A percentile compares a stretch with the other conserved stretches of the same genome.
Evolutionary conservation across 1,140 invertebrate species (phyloP).

Genomic region (Akabosia matsudoensis): DNA sequence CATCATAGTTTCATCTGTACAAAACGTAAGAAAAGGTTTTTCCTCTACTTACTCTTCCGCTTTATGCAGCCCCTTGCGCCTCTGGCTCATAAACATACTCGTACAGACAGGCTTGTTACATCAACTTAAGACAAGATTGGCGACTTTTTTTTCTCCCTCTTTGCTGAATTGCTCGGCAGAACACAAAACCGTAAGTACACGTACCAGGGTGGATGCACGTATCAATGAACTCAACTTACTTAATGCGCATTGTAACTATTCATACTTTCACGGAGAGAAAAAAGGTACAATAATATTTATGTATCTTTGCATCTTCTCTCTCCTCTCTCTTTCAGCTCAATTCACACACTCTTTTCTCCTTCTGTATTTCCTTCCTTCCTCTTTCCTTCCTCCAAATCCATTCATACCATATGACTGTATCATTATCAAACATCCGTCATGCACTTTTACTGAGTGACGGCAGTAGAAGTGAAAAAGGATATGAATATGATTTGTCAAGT

Average conservation of each 20-base stretch:
- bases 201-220: not conserved
- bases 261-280: not conserved
- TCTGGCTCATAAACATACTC: not conserved
- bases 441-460: slow-evolving; percentile 19
- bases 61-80: slow-evolving; percentile 16
- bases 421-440: slow-evolving; percentile 18
- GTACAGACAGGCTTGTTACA: not conserved
- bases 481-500: slow-evolving; percentile 48
- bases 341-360: slow-evolving; percentile 26
- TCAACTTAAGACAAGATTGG: not conserved
- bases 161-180: too few species aligned
- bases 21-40: slow-evolving; percentile 5
- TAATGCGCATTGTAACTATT: slow-evolving; percentile 5
- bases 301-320: slow-evolving; percentile 33
- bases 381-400: slow-evolving; percentile 1
- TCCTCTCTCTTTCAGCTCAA: slow-evolving; percentile 30
- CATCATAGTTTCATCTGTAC: not conserved
- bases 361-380: slow-evolving; percentile 25
- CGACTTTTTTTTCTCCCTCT: slow-evolving; percentile 5
- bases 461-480: not conserved
- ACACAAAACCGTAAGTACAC: not conserved
- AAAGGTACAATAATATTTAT: slow-evolving; percentile 19
- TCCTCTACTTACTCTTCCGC: slow-evolving; percentile 6
- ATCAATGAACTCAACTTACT: not conserved
- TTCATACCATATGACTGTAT: slow-evolving; percentile 17